Conservation (phyloP, 2,888 invertebrate genomes). For the Cerceris rybyensis region DNA sequence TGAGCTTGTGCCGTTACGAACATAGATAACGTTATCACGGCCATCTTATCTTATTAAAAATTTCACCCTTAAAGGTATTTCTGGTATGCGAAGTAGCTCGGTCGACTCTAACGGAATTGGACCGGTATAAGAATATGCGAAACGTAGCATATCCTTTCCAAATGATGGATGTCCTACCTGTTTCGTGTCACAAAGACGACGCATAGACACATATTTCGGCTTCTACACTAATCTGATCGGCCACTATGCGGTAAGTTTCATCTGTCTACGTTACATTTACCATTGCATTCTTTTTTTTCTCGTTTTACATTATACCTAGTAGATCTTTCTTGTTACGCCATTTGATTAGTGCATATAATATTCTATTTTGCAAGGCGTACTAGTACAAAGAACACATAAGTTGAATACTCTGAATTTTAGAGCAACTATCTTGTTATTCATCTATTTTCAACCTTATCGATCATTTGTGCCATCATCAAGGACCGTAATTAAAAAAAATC, state of each 20-base stretch:
- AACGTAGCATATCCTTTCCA: constrained; percentile 69
- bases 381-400: background rate
- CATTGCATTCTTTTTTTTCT: background rate
- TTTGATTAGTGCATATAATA: background rate
- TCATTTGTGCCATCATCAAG: too few relatives aligned
- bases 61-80: constrained; percentile 1
- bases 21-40: background rate
- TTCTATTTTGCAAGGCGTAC: background rate
- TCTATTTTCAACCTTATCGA: too few relatives aligned
- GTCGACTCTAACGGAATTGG: constrained; percentile 4
- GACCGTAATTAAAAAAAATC: too few relatives aligned
- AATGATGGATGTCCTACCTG: constrained; percentile 71
- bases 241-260: constrained; percentile 48
- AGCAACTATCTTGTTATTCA: too few relatives aligned
- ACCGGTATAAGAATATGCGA: constrained; percentile 62
- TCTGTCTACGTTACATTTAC: constrained; percentile 8
- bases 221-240: constrained; percentile 70
- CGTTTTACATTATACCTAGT: background rate
- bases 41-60: background rate
- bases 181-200: constrained; percentile 51
- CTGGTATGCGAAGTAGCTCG: constrained; percentile 11
- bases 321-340: background rate
- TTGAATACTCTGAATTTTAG: background rate
- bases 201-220: constrained; percentile 63
- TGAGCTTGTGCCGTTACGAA: background rate